Percentiles rank a stretch among this genome's conserved stretches.
Evolutionary conservation across 2,113 vertebrate genomes (phyloP).

Genomic region (Ramphastos sulfuratus): DNA sequence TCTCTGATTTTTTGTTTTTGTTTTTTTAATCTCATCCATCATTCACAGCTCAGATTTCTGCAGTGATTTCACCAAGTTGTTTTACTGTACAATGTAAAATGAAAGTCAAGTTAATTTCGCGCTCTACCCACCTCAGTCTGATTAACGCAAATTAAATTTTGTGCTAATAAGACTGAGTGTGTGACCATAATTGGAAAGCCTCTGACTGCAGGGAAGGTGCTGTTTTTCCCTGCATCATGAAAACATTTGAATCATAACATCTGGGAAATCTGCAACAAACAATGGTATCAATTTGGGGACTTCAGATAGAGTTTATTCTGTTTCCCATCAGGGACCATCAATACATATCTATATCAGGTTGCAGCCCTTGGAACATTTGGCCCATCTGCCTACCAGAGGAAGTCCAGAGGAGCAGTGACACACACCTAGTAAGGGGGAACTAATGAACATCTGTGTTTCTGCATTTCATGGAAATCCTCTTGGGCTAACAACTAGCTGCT

Average conservation of each 20-base stretch:
- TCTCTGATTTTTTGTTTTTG: not conserved
- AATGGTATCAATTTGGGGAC: not conserved
- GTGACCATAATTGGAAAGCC: conserved; percentile 29
- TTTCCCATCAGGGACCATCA: not conserved
- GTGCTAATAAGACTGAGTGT: conserved; percentile 32
- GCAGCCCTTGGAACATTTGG: conserved; percentile 3
- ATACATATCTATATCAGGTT: not conserved
- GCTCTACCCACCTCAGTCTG: conserved; percentile 55
- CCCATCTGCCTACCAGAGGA: not conserved
- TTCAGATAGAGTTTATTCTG: not conserved
- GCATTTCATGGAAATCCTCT: not conserved
- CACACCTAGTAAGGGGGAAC: not conserved
- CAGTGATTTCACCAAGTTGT: not conserved
- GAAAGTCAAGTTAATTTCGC: conserved; percentile 68
- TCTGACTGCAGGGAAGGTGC: conserved; percentile 21
- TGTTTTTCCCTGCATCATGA: not conserved
- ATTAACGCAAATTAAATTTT: conserved; percentile 50
- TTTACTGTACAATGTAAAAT: conserved; percentile 33
- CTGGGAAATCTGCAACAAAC: conserved; percentile 22
- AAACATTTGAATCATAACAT: conserved; percentile 26
- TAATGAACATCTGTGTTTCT: conserved; percentile 3
- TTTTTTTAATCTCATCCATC: conserved; percentile 30
- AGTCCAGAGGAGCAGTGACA: not conserved
- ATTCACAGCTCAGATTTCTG: conserved; percentile 28
- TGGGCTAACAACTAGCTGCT: not conserved